phyloP scores from a whole-genome alignment of 2,797 vertebrate species.

The Argyrosomus regius region DNA sequence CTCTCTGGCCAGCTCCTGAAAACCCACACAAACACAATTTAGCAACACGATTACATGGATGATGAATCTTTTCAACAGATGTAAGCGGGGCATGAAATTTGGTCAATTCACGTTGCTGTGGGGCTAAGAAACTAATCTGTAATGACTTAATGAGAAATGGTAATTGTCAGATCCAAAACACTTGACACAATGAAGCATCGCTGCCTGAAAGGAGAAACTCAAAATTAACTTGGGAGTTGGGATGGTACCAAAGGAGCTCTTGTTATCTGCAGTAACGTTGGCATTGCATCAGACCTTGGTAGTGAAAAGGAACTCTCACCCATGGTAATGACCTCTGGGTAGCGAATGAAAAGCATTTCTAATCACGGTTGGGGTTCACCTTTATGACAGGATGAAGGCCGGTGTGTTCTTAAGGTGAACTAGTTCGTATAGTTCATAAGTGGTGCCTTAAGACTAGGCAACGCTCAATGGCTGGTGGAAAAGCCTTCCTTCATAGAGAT shows the following conservation, averaged over 20 bases:
- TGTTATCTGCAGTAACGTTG: neutral
- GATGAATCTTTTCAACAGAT: neutral
- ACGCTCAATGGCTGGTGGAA: no score
- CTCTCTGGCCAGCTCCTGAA: slow-evolving; percentile 92
- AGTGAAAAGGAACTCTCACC: neutral
- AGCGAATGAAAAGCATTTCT: neutral
- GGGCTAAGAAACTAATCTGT: neutral
- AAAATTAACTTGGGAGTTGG: neutral
- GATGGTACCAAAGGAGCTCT: neutral
- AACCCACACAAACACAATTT: slow-evolving; percentile 19
- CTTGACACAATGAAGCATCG: neutral
- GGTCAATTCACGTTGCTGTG: neutral
- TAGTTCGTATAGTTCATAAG: no score
- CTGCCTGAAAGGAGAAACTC: neutral
- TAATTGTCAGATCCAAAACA: neutral
- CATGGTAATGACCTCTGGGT: neutral
- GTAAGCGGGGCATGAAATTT: no score
- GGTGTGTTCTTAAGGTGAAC: no score
- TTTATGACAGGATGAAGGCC: no score
- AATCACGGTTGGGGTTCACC: neutral
- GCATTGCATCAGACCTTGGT: neutral
- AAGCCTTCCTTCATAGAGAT: no score
- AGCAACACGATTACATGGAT: neutral
- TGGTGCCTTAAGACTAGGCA: no score
- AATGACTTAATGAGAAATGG: neutral